Evolutionary conservation across 2,888 invertebrate species (phyloP).

Genomic region (Gordius sp.): DNA sequence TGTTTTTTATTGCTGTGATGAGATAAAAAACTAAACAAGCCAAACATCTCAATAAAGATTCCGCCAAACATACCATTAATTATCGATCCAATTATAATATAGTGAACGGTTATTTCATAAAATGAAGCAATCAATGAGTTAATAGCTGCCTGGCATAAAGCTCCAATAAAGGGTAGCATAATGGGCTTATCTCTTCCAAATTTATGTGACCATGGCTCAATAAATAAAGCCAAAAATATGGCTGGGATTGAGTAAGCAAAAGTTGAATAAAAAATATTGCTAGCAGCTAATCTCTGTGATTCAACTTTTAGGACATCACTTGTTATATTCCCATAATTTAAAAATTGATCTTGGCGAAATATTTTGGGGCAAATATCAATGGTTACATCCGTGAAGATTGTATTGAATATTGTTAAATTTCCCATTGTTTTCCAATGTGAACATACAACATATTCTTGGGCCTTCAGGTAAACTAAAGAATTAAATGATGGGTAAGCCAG

Average conservation of each 20-base stretch:
- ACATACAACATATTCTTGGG: neutral
- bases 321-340: neutral
- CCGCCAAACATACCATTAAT: conserved; percentile 3
- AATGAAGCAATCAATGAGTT: neutral
- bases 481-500: neutral
- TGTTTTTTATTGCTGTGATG: neutral
- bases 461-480: conserved; percentile 1
- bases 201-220: conserved; percentile 8
- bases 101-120: neutral
- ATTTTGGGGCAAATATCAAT: neutral
- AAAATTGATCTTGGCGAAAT: neutral
- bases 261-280: conserved; percentile 12
- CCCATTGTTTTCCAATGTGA: too few species aligned
- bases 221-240: neutral
- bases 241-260: neutral
- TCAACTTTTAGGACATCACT: neutral
- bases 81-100: conserved; percentile 2
- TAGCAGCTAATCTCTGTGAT: neutral
- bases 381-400: neutral
- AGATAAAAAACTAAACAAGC: conserved; percentile 9
- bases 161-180: neutral
- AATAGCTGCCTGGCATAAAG: neutral
- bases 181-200: neutral
- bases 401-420: neutral
- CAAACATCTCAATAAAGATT: neutral